Base-by-base conservation (phyloP, 2,113 vertebrate species). In the Galemys pyrenaicus region DNA sequence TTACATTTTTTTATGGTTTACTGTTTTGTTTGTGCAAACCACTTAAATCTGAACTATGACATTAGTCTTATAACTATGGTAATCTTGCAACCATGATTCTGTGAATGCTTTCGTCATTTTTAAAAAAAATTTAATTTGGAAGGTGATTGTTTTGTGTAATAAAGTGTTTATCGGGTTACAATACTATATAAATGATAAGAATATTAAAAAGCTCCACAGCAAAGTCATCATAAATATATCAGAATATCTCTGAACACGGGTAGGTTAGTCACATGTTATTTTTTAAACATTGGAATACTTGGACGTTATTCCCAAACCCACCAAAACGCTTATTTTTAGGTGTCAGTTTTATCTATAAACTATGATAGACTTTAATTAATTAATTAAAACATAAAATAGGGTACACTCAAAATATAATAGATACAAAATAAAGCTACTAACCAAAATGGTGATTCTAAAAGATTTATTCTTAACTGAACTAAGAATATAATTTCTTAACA, bases 1-100 rank as follows among this genome's bases (percentile, higher is more conserved):
- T 96, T 87, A 87, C 83, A 81, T 86, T 97, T 97, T 96, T 95
- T 86, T 86, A 84, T 80, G 87, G 62, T 95, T 96, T 95, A 79
- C 54, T 93, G 78, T 81, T 92, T 96, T 95, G 93, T 96, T 95
- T 89, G 82, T 93, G 65, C 65, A 91, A 81, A 9, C 0, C 68
- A 96, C 89, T 96, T 95, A 93, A 91, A 87, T 0, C 2, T 91
- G 96, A 98, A 93, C 96, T 60, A 41, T 93, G 60, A 28, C 35
- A 80, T 87, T 75, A 9, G 56, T 91, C 74, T 51, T 60, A 37
- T 79, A 74, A 92, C 26, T 9, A 30, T 65, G 89, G 62, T 70
- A 96, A 80, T 56, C 70, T 0, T 75, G 1, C 60, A 90, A 78
- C 95, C 96, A 96, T 20, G 68, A 82, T 81, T 78, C 93, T 96